These are phyloP conservation scores for Danio jaintianensis DNA, from an alignment of 2,797 vertebrate species.

Conservation along the genomic window DNA sequence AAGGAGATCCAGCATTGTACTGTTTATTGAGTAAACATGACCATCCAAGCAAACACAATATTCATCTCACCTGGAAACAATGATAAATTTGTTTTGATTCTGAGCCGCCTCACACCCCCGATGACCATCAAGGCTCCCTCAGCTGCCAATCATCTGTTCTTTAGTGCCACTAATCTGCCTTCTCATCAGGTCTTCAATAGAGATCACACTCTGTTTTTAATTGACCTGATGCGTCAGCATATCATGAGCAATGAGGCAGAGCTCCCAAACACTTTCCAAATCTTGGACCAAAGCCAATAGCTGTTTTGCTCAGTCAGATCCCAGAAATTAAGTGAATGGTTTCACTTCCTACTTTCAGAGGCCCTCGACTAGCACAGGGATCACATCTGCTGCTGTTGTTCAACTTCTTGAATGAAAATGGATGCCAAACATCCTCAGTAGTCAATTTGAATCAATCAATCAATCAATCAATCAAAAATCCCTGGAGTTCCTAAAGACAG, in stretches of 20 bases:
- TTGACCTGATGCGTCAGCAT: constrained; percentile 24
- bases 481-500: neutral
- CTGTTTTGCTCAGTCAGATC: constrained; percentile 5
- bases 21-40: neutral
- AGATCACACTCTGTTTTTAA: constrained; percentile 33
- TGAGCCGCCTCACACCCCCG: neutral
- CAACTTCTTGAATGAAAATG: neutral
- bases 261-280: constrained; percentile 16
- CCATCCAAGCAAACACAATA: neutral
- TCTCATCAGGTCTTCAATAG: constrained; percentile 34
- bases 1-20: constrained; percentile 1
- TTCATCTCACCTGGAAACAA: neutral
- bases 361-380: neutral
- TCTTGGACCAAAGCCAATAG: constrained; percentile 4
- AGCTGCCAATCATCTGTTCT: constrained; percentile 14
- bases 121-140: neutral
- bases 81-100: constrained; percentile 2
- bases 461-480: neutral
- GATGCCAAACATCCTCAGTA: neutral
- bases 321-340: neutral
- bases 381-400: neutral
- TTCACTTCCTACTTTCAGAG: constrained; percentile 1
- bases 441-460: neutral
- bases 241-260: constrained; percentile 22
- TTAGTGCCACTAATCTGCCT: constrained; percentile 30